Base-by-base conservation (phyloP, 2,113 vertebrate genomes). In the Oryzias curvinotus region DNA sequence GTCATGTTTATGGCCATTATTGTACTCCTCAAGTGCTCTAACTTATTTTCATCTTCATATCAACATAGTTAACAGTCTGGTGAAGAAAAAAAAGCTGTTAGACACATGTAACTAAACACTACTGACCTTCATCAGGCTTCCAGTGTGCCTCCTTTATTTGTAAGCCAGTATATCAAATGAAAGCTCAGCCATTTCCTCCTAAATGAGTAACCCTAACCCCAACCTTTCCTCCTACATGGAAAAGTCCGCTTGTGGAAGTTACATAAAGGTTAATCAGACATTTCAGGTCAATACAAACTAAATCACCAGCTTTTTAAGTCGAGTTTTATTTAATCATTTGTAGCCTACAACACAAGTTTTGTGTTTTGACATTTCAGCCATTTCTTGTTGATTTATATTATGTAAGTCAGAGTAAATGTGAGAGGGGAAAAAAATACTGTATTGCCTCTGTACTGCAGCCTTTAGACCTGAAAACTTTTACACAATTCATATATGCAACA, bases 91-190 rank as follows among this genome's bases (percentile, higher is more conserved):
- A 28, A 55, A 3, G 7, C 7, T 44, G 19, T 50, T 50, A 53
- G 14, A 41, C 47, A 43, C 21, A 74, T 68, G 60, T 67, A 50
- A 70, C 49, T 56, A 68, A 62, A 68, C 68, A 45, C 48, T 56
- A 62, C 61, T 61, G 75, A 55, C 62, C 70, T 42, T 64, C 49
- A 58, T 55, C 64, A 18, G 54, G 74, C 45, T 83, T 70, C 69
- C 43, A 1, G 66, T 65, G 83, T 83, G 82, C 82, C 75, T 83
- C 73, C 36, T 21, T 62, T 66, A 36, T 65, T 56, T 68, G 51
- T 54, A 21, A 65, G 15, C 36, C 55, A 5, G 51, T 42, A 3
- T 56, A 28, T 54, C 62, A 14, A 58, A 58, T 41, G 7, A 62
- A 64, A 30, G 23, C 7, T 30, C 5, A 7, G 26, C 6, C 28